Conservation (phyloP, 2,888 invertebrate genomes). For the Drosophila pegasa region DNA sequence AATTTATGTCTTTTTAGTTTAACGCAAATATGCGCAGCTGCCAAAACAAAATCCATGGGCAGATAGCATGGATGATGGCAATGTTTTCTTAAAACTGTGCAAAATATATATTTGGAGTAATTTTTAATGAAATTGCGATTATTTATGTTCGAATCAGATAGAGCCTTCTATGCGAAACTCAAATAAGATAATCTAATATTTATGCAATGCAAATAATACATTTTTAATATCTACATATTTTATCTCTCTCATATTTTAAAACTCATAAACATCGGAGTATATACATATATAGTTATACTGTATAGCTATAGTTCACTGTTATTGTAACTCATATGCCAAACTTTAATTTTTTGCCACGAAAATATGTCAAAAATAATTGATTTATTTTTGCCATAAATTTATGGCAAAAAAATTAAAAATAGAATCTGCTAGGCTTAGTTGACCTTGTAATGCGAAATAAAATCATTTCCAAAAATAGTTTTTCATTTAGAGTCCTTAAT, state of each 20-base stretch:
- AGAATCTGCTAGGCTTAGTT: not conserved
- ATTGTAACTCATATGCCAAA: too few species aligned
- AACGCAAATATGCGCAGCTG: not conserved
- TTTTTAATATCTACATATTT: too few species aligned
- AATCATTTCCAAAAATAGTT: not conserved
- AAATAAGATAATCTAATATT: not conserved
- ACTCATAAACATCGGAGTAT: too few species aligned
- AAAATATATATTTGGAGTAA: too few species aligned
- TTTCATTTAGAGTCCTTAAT: constrained; percentile 10
- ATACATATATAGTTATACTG: too few species aligned
- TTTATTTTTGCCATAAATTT: not conserved
- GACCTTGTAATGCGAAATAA: not conserved
- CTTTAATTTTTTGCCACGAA: too few species aligned
- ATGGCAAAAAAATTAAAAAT: not conserved
- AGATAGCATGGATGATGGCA: not conserved
- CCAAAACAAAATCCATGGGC: not conserved
- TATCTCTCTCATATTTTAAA: too few species aligned
- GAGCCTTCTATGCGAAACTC: not conserved
- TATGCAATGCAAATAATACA: too few species aligned
- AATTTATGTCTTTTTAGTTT: not conserved
- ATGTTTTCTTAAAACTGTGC: not conserved
- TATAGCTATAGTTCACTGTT: too few species aligned
- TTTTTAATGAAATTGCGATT: not conserved
- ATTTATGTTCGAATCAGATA: not conserved
- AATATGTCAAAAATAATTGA: not conserved